Evolutionary conservation across 2,888 invertebrate species (phyloP).

Genomic region (Drosophila lutescens): DNA sequence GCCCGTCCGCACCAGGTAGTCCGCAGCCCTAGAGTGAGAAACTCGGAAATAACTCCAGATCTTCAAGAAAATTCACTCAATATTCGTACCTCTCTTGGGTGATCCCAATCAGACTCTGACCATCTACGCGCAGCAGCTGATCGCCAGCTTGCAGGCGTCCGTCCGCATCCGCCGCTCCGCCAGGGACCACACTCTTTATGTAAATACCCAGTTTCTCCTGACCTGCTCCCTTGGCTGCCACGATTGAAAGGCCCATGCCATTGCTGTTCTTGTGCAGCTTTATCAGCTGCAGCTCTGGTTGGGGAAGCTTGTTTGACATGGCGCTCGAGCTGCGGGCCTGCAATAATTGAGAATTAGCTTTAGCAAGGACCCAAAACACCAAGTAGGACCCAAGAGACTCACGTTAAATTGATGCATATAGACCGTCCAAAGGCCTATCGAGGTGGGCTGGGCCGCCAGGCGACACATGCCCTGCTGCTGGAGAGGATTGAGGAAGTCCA

Average conservation of each 20-base stretch:
- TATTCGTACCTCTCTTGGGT: conserved; percentile 89
- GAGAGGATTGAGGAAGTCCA: conserved; percentile 93
- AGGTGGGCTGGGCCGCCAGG: conserved; percentile 94
- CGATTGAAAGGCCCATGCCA: conserved; percentile 99
- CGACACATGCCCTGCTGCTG: conserved; percentile 94
- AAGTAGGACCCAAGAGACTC: conserved; percentile 46
- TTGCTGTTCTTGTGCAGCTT: conserved; percentile 96
- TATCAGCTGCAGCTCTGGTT: conserved; percentile 92
- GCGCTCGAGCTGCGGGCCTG: conserved; percentile 88
- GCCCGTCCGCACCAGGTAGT: conserved; percentile 96
- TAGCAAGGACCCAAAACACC: background rate
- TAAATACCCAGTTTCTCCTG: conserved; percentile 97
- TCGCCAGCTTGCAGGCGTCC: conserved; percentile 98
- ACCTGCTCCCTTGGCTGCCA: conserved; percentile 96
- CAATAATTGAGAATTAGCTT: background rate
- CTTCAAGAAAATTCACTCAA: rapidly evolving
- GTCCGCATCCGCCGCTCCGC: conserved; percentile 96
- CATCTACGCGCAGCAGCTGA: conserved; percentile 98
- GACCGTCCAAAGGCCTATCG: conserved; percentile 97
- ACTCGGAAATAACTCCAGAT: background rate
- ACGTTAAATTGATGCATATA: conserved; percentile 91
- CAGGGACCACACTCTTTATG: conserved; percentile 98
- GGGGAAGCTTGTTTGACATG: conserved; percentile 87
- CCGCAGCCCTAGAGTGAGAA: conserved; percentile 90
- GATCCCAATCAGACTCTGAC: conserved; percentile 95